phyloP scores from a whole-genome alignment of 2,888 invertebrate species.

The Pristionchus arcanus region DNA sequence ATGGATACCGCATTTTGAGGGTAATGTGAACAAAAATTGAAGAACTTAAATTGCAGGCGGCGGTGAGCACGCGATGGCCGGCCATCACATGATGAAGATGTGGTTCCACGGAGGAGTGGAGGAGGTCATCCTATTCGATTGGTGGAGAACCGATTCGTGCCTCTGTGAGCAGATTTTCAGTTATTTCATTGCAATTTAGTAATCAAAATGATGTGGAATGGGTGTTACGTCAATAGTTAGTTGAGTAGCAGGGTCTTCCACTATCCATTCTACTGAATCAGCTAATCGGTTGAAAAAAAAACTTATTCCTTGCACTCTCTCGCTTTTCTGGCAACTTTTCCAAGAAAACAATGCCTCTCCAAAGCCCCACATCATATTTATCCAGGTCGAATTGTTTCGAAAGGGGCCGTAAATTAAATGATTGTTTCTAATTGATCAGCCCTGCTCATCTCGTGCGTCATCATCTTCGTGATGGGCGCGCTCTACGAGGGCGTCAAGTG shows the following conservation, averaged over 20 bases:
- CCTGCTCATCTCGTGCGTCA: constrained; percentile 91
- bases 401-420: too few relatives aligned
- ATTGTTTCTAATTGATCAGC: constrained; percentile 67
- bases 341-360: too few relatives aligned
- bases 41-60: neutral
- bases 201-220: too few relatives aligned
- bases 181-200: neutral
- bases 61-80: constrained; percentile 35
- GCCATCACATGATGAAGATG: constrained; percentile 74
- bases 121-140: constrained; percentile 78
- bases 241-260: too few relatives aligned
- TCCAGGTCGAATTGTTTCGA: too few relatives aligned
- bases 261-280: too few relatives aligned
- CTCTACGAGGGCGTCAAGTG: constrained; percentile 97
- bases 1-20: too few relatives aligned
- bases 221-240: too few relatives aligned
- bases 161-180: constrained; percentile 55
- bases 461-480: constrained; percentile 92
- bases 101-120: constrained; percentile 77
- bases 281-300: too few relatives aligned
- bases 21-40: neutral
- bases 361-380: too few relatives aligned
- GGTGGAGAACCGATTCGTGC: constrained; percentile 72
- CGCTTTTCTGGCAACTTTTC: too few relatives aligned
- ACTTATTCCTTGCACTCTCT: too few relatives aligned